Base-by-base conservation (phyloP, 2,888 invertebrate genomes). In the Brenthis hecate region DNA sequence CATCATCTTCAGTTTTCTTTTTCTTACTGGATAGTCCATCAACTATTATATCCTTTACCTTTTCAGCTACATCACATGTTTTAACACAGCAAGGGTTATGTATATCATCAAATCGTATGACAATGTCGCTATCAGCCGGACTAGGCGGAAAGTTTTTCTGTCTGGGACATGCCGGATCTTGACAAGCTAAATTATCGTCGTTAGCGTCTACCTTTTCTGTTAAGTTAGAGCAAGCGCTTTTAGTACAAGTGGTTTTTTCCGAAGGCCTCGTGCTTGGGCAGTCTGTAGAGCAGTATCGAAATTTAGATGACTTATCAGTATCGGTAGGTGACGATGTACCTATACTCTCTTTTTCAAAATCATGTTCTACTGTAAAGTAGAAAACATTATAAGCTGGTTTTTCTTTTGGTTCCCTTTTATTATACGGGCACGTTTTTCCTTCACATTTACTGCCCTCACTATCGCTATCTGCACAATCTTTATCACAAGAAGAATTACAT, bases 331-430 rank as follows among this genome's bases (percentile, higher is more conserved):
- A 73, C 19, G 74, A 72, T 51, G 76, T 71, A 6, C 73, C 78
- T 51, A 76, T 68, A 65, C 57, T 72, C 47, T 70, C 64, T 57
- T 78, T 81, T 19, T 84, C 81, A 67, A 84, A 82, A 71, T 87
- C 85, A 73, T 87, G 80, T 79, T 89, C 85, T 1, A 92, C 89
- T 14, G 89, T 91, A 72, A 87, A 92, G 74, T 91, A 92, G 76
- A 83, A 91, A 3, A 92, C 87, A 58, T 87, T 75, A 71, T 88
- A 91, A 2, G 88, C 81, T 71, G 78, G 75, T 62, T 74, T 72
- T 13, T 77, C 61, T n/a, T 71, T 68, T 6, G 70, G 66, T 13
- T 76, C 74, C 65, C 77, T 79, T 43, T 43, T 11, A 14, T 51
- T 68, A 72, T 77, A 84, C 3, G 90, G 89, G 67, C 91, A 91